Evolutionary conservation across 2,888 invertebrate species (phyloP), one percentile per base, ranked within the genome.

Genomic region (Auanema freiburgensis): DNA sequence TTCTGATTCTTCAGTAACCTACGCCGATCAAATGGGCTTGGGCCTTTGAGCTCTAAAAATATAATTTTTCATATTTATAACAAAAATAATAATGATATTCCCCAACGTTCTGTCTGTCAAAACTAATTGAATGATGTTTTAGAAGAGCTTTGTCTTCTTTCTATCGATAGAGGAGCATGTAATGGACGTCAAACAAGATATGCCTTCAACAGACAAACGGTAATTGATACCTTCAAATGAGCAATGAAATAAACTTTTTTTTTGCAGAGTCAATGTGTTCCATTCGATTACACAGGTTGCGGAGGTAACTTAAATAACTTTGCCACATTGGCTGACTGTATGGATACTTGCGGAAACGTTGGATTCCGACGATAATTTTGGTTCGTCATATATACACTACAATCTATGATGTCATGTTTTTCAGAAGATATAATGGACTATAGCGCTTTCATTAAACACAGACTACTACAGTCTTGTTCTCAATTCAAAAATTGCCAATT

Each of bases 221-320:
- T 81, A 54, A 66, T 46, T 46, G 46, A 16, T 63, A 5, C 41
- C 4, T 24, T 23, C 33, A 25, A 10, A n/a, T 18, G 16, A 53
- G 41, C 51, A n/a, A 12, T 53, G 2, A 41, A 21, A 11, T 49
- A 52, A 57, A 57, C n/a, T 5, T n/a, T 25, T 51, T 53, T 12
- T 12, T 75, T 81, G 54, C 72, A 82, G 82, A 76, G 71, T 49
- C 74, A 77, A 63, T 82, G 82, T 63, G 76, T 80, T 24, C 63
- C 80, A 18, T 82, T 82, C 70, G 80, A 81, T 57, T 82, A 82
- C 67, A 79, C 81, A 50, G 82, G 82, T 40, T 79, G 78, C 56
- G 79, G 81, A 18, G 82, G 82, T 23, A 82, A 82, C 50, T 67
- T 82, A 57, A 82, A 82, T 73, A 82, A 82, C 64, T 82, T 82